Evolutionary conservation across 30 jellyfish, hydroid and myxozoan genomes (phyloP).

Genomic region (Pelagia noctiluca): DNA sequence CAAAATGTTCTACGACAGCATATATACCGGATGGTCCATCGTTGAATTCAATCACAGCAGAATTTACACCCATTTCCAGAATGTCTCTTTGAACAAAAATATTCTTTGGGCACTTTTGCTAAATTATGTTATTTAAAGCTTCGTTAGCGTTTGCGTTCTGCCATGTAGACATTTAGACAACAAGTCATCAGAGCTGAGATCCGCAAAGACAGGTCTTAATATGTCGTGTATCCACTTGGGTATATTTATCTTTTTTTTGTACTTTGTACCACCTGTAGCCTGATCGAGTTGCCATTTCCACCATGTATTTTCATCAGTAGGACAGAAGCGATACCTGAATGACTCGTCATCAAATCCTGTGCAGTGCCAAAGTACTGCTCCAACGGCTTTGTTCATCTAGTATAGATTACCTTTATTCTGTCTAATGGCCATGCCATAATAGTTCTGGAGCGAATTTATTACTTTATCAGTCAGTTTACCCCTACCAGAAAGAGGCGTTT

Average conservation of each 20-base stretch:
- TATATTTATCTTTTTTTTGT: slow-evolving; percentile 11
- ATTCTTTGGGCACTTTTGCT: slow-evolving; percentile 25
- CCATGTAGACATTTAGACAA: slow-evolving; percentile 62
- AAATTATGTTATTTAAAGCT: slow-evolving; percentile 4
- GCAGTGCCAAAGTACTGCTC: slow-evolving; percentile 60
- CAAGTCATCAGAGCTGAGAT: slow-evolving; percentile 17
- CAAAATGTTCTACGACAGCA: slow-evolving; percentile 1
- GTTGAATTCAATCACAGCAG: slow-evolving; percentile 43
- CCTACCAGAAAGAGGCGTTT: slow-evolving; percentile 60
- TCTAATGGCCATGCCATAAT: too few species aligned
- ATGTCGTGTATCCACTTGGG: slow-evolving; percentile 51
- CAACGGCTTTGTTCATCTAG: slow-evolving; percentile 61
- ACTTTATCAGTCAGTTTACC: too few species aligned
- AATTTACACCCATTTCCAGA: slow-evolving; percentile 33
- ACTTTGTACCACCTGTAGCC: slow-evolving; percentile 33
- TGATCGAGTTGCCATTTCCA: slow-evolving; percentile 49
- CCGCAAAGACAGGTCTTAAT: slow-evolving; percentile 8
- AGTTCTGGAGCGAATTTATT: too few species aligned
- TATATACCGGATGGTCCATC: slow-evolving; percentile 46
- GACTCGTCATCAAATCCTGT: slow-evolving; percentile 34
- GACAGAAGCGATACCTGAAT: slow-evolving; percentile 51
- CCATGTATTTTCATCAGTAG: slow-evolving; percentile 35
- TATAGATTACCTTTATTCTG: slow-evolving; percentile 34
- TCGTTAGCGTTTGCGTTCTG: slow-evolving; percentile 18
- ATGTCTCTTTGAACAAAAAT: neutral